phyloP scores from a whole-genome alignment of 1,140 invertebrate genomes.

The Penaeus chinensis region DNA sequence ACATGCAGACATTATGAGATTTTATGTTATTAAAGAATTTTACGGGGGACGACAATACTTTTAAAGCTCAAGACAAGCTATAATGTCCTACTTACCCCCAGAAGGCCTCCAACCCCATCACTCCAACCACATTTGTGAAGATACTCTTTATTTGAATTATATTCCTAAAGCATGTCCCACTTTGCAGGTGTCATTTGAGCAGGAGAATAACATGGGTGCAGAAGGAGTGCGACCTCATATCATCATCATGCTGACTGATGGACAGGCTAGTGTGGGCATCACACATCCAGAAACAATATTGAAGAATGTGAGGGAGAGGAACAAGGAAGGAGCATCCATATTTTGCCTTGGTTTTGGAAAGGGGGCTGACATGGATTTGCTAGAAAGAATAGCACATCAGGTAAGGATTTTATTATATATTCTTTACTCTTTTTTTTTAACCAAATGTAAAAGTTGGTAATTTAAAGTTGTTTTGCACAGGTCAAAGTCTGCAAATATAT shows the following conservation, averaged over 20 bases:
- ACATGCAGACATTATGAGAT: no score
- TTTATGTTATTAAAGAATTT: no score
- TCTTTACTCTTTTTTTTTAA: neutral
- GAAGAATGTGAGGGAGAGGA: constrained; percentile 64
- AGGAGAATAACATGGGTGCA: constrained; percentile 35
- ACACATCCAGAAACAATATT: constrained; percentile 72
- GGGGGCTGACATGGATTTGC: constrained; percentile 76
- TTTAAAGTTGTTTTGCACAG: neutral
- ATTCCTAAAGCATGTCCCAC: neutral
- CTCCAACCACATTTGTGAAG: no score
- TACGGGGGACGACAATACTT: no score
- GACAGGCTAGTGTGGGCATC: constrained; percentile 76
- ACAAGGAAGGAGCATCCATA: constrained; percentile 68
- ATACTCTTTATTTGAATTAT: neutral
- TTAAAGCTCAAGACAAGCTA: no score
- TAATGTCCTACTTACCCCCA: no score
- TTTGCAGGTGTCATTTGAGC: constrained; percentile 67
- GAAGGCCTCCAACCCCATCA: no score
- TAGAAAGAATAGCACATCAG: constrained; percentile 48
- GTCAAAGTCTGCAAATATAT: neutral
- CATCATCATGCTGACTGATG: constrained; percentile 81
- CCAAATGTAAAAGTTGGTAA: neutral
- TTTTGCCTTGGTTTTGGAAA: constrained; percentile 80
- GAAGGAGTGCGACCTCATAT: constrained; percentile 37
- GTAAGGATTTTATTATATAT: constrained; percentile 13